Percentiles rank a stretch among this genome's conserved stretches.
phyloP scores from a whole-genome alignment of 2,888 invertebrate species.

The Clusia tigrina region DNA sequence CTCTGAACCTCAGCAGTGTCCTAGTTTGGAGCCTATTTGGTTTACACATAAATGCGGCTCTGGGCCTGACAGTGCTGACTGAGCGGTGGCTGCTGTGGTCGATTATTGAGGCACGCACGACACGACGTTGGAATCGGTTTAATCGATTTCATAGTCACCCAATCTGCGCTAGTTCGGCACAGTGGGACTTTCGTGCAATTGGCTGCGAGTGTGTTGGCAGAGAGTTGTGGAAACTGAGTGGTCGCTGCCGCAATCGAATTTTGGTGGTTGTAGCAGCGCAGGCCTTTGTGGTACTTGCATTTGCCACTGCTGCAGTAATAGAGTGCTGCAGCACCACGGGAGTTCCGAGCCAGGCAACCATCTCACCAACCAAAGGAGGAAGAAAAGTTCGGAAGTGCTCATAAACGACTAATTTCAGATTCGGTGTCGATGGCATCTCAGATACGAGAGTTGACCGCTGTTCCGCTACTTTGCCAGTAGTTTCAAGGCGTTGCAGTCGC shows the following conservation, averaged over 20 bases:
- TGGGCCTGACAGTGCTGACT: background rate
- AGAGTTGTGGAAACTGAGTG: background rate
- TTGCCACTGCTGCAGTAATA: too few relatives aligned
- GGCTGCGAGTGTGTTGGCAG: conserved; percentile 10
- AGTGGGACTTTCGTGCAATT: conserved; percentile 24
- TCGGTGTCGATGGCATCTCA: conserved; percentile 6
- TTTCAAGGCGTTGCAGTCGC: too few relatives aligned
- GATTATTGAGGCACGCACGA: background rate
- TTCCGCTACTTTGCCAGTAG: too few relatives aligned
- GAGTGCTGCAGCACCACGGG: conserved; percentile 1
- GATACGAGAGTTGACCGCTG: too few relatives aligned
- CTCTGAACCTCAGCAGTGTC: too few relatives aligned
- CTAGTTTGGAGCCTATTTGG: too few relatives aligned
- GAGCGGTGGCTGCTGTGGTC: background rate
- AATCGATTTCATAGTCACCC: conserved; percentile 4
- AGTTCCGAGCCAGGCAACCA: background rate
- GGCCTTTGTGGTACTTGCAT: too few relatives aligned
- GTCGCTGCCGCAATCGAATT: background rate
- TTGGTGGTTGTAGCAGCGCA: background rate
- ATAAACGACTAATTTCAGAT: background rate
- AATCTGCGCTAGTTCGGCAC: conserved; percentile 1
- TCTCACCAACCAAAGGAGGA: background rate
- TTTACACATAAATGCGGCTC: too few relatives aligned
- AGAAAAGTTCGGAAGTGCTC: background rate
- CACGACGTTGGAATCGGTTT: background rate